Evolutionary conservation across 2,113 vertebrate genomes (phyloP).

Genomic region (Peromyscus californicus): DNA sequence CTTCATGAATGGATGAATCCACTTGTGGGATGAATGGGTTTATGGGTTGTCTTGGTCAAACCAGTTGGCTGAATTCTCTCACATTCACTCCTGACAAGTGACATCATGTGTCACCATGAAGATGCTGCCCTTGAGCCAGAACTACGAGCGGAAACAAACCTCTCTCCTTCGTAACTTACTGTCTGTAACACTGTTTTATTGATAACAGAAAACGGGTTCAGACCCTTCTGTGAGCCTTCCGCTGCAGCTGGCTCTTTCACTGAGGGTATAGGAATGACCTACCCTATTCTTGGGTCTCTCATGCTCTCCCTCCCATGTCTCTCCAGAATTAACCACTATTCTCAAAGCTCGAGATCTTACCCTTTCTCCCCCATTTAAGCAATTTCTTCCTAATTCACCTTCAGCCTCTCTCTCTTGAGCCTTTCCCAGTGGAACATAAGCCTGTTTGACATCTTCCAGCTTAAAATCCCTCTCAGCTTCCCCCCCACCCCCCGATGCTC

Average conservation of each 20-base stretch:
- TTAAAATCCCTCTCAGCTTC: conserved; percentile 27
- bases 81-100: too few species aligned
- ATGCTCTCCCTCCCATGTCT: neutral
- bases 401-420: neutral
- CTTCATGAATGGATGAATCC: neutral
- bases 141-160: neutral
- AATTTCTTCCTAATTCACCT: conserved; percentile 16
- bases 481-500: conserved; percentile 3
- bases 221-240: neutral
- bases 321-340: neutral
- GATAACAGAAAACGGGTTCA: neutral
- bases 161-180: neutral
- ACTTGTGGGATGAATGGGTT: neutral
- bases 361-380: neutral
- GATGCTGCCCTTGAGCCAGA: neutral
- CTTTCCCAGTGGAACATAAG: neutral
- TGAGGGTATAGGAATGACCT: neutral
- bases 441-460: neutral
- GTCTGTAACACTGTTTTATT: neutral
- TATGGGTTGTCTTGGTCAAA: neutral
- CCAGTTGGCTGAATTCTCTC: neutral
- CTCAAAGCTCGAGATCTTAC: neutral
- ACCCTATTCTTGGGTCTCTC: neutral
- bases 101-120: neutral
- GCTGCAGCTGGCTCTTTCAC: neutral